These are phyloP conservation scores for Drosophila rufa DNA, from an alignment of 1,140 invertebrate species.

Conservation along the genomic window DNA sequence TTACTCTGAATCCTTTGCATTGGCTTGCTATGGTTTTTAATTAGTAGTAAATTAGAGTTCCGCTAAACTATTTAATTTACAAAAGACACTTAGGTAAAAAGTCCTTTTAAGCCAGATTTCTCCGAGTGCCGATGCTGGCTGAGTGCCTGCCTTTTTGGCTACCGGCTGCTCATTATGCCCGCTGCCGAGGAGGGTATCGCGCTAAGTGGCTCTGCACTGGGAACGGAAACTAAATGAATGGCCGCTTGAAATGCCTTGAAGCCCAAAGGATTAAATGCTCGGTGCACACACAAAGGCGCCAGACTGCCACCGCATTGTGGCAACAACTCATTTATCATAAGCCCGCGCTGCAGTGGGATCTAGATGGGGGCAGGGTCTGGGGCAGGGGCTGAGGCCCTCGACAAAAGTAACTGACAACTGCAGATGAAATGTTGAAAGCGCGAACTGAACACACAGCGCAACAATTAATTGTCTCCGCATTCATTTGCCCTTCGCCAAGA, in stretches of 20 bases:
- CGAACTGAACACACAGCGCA: slow-evolving; percentile 76
- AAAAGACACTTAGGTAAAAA: too few relatives aligned
- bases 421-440: slow-evolving; percentile 83
- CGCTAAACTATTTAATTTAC: too few relatives aligned
- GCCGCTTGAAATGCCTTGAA: slow-evolving; percentile 52
- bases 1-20: too few relatives aligned
- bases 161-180: slow-evolving; percentile 54
- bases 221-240: slow-evolving; percentile 60
- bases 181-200: slow-evolving; percentile 39
- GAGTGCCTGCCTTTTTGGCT: background rate
- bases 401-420: slow-evolving; percentile 79
- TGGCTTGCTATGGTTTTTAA: too few relatives aligned
- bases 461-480: slow-evolving; percentile 81
- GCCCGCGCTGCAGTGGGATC: slow-evolving; percentile 35
- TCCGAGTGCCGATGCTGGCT: background rate
- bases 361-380: background rate
- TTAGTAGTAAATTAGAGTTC: too few relatives aligned
- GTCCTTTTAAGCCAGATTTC: background rate
- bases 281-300: slow-evolving; percentile 43
- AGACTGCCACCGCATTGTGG: slow-evolving; percentile 68
- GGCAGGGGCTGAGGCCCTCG: slow-evolving; percentile 15
- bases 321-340: slow-evolving; percentile 82
- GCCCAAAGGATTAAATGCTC: slow-evolving; percentile 64
- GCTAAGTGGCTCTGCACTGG: slow-evolving; percentile 50
- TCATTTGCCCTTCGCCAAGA: slow-evolving; percentile 53